Evolutionary conservation across 2,797 vertebrate species (phyloP).

Genomic region (Nyctibius grandis): DNA sequence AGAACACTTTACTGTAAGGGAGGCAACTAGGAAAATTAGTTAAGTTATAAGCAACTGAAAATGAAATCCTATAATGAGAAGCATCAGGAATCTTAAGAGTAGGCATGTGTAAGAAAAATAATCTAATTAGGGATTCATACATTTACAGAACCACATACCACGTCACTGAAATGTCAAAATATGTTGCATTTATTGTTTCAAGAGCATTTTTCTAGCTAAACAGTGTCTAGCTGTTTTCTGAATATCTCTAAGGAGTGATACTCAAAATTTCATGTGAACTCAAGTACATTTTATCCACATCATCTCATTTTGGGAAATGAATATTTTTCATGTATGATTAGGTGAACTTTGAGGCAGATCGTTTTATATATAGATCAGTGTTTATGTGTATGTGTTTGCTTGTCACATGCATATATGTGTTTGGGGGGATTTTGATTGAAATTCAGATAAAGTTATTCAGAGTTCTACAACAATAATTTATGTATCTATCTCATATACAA

Average conservation of each 20-base stretch:
- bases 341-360: neutral
- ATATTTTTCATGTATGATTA: neutral
- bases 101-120: neutral
- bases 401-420: neutral
- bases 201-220: neutral
- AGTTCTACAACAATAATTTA: neutral
- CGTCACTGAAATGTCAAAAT: neutral
- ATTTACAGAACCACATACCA: neutral
- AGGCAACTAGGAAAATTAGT: neutral
- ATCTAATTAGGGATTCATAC: neutral
- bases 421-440: neutral
- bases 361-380: neutral
- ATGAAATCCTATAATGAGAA: neutral
- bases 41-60: neutral
- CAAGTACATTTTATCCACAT: neutral
- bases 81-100: neutral
- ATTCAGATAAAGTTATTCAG: neutral
- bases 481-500: neutral
- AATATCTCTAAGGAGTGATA: neutral
- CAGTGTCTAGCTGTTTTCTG: accelerated
- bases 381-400: neutral
- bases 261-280: neutral
- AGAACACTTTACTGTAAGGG: neutral
- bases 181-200: neutral
- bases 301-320: neutral